Conservation (phyloP, 2,113 vertebrate genomes). For the Zosterops pallidus region DNA sequence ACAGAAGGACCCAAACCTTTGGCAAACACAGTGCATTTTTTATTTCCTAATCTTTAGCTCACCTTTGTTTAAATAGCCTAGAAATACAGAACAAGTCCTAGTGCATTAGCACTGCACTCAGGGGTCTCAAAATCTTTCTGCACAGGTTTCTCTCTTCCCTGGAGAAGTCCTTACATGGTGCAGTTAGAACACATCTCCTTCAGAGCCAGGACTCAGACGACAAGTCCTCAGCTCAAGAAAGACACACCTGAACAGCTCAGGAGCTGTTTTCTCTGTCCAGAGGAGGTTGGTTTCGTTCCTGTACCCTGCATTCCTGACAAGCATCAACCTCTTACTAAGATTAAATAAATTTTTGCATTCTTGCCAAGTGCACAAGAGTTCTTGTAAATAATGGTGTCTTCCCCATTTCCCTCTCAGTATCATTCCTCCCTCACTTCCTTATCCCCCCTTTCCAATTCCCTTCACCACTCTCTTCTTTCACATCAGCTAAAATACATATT, state of each 20-base stretch:
- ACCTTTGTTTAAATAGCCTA: not conserved
- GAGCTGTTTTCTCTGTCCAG: not conserved
- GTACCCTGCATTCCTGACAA: not conserved
- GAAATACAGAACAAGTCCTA: not conserved
- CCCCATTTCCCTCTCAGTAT: not conserved
- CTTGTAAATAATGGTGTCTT: not conserved
- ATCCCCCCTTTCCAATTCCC: not conserved
- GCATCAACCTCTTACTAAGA: not conserved
- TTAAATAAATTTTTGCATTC: not conserved
- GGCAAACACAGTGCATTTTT: not conserved
- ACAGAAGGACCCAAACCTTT: not conserved
- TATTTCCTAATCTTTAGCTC: not conserved
- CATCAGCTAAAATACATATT: not conserved
- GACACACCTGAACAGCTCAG: not conserved
- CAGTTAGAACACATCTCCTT: not conserved
- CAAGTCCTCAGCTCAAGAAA: not conserved
- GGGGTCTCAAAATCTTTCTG: not conserved
- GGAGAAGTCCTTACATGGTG: not conserved
- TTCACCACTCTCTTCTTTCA: not conserved
- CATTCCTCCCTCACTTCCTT: not conserved
- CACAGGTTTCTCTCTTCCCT: not conserved
- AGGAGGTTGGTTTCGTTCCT: not conserved
- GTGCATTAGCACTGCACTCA: not conserved
- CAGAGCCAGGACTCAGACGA: not conserved
- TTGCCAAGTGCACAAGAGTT: not conserved